These are phyloP conservation scores for Drosophila subsilvestris DNA, from an alignment of 2,888 invertebrate species.

Conservation along the genomic window DNA sequence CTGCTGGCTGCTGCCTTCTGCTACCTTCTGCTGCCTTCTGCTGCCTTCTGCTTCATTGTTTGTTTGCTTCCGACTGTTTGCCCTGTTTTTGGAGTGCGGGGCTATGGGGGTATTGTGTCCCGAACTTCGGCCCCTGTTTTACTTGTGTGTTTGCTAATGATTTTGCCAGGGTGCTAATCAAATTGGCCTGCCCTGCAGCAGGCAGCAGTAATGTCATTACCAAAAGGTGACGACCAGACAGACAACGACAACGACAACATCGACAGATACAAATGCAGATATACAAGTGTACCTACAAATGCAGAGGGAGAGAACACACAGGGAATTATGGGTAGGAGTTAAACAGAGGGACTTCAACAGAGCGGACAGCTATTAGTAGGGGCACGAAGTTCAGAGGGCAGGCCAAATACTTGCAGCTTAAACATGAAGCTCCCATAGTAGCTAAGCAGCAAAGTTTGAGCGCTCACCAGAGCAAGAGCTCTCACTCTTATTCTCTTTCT, in stretches of 20 bases:
- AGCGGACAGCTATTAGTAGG: background rate
- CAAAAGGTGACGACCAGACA: constrained; percentile 19
- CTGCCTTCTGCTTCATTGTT: constrained; percentile 9
- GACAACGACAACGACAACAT: background rate
- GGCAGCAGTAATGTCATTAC: constrained; percentile 59
- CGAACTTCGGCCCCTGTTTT: constrained; percentile 10
- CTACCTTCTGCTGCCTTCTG: constrained; percentile 3
- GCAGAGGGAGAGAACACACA: background rate
- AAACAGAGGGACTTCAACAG: too few species aligned
- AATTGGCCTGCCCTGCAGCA: constrained; percentile 58
- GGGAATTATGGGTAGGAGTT: background rate
- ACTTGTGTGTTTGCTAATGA: constrained; percentile 71
- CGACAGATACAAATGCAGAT: constrained; percentile 7
- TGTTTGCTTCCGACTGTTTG: constrained; percentile 28
- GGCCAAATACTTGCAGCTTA: background rate
- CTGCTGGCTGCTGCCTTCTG: background rate
- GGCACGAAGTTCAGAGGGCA: background rate
- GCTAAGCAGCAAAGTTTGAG: too few species aligned
- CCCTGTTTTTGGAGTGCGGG: background rate
- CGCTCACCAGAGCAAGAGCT: too few species aligned
- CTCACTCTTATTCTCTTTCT: background rate
- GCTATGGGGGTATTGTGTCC: constrained; percentile 22
- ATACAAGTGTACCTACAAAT: constrained; percentile 3
- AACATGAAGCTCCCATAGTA: too few species aligned
- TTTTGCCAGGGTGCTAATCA: constrained; percentile 72